Evolutionary conservation across 2,888 invertebrate genomes (phyloP).

Genomic region (Cheilosia variabilis): DNA sequence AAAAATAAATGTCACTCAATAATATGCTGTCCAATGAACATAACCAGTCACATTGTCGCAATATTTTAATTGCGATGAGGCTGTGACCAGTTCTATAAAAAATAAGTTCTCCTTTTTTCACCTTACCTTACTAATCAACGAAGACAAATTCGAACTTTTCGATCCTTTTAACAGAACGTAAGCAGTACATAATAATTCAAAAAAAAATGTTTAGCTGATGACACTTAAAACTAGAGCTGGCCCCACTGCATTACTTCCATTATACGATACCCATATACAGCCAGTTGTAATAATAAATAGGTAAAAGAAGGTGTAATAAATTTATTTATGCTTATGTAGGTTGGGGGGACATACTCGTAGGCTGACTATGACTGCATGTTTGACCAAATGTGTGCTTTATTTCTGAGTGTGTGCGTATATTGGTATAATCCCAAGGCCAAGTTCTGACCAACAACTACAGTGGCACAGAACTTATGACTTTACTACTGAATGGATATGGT

Average conservation of each 20-base stretch:
- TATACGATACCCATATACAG: background rate
- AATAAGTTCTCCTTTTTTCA: too few relatives aligned
- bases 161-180: too few relatives aligned
- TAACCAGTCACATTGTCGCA: too few relatives aligned
- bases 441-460: constrained; percentile 25
- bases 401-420: constrained; percentile 28
- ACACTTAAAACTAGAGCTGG: background rate
- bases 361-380: constrained; percentile 13
- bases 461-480: constrained; percentile 39
- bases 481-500: constrained; percentile 44
- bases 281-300: constrained; percentile 37
- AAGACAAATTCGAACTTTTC: too few relatives aligned
- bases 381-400: constrained; percentile 43
- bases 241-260: constrained; percentile 17
- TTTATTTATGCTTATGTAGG: constrained; percentile 49
- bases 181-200: background rate
- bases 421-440: constrained; percentile 57
- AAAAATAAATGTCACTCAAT: too few relatives aligned
- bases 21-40: too few relatives aligned
- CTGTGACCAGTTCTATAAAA: too few relatives aligned
- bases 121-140: too few relatives aligned
- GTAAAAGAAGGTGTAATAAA: constrained; percentile 25
- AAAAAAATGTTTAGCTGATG: background rate
- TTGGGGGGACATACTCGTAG: constrained; percentile 7
- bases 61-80: too few relatives aligned